phyloP scores from a whole-genome alignment of 2,888 invertebrate species.

The Melanotus villosus region DNA sequence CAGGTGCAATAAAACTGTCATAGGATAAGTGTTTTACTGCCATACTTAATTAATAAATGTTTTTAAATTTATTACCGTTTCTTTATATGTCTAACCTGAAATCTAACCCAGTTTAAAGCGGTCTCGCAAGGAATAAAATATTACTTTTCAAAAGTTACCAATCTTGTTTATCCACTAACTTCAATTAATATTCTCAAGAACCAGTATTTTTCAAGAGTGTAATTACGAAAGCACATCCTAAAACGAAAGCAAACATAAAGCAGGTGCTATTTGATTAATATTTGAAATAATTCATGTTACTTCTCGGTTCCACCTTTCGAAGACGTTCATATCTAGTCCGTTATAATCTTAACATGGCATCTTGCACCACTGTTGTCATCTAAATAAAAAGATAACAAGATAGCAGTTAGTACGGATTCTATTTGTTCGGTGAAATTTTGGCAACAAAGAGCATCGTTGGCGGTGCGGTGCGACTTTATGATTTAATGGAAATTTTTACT shows the following conservation, averaged over 20 bases:
- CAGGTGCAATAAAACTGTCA: not conserved
- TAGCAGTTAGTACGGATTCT: conserved; percentile 23
- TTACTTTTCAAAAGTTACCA: not conserved
- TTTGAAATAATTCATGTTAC: conserved; percentile 27
- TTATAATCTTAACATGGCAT: not conserved
- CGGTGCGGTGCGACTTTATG: no score
- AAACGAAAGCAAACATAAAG: conserved; percentile 10
- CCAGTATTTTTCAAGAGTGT: not conserved
- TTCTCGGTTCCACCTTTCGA: conserved; percentile 24
- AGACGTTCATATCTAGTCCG: conserved; percentile 6
- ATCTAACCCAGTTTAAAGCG: not conserved
- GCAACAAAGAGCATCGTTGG: no score
- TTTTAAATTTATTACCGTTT: not conserved
- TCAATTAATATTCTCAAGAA: no score
- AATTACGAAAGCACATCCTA: conserved; percentile 2
- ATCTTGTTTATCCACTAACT: not conserved
- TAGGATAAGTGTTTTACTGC: not conserved
- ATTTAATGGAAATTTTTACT: no score
- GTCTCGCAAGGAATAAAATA: no score
- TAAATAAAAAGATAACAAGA: conserved; percentile 38
- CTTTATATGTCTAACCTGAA: not conserved
- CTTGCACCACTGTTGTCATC: conserved; percentile 26
- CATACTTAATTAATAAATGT: conserved; percentile 1
- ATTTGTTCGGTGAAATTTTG: not conserved
- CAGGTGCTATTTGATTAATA: not conserved